Evolutionary conservation across 2,888 invertebrate genomes (phyloP).

Genomic region (Epiblema foenella): DNA sequence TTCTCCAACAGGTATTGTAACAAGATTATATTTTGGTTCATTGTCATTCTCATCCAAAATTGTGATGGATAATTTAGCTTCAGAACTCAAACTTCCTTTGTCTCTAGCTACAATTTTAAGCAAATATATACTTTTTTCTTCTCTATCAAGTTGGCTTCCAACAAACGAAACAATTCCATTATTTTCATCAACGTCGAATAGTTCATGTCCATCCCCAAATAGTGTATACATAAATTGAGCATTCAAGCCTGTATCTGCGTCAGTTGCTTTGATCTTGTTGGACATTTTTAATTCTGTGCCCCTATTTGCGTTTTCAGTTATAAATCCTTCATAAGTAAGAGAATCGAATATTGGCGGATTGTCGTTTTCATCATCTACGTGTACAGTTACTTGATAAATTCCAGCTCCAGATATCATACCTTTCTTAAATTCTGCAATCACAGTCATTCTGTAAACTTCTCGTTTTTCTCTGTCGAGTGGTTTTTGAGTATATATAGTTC

Average conservation of each 20-base stretch:
- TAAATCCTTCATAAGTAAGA: constrained; percentile 89
- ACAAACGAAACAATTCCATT: constrained; percentile 86
- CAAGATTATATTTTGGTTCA: constrained; percentile 88
- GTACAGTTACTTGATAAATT: constrained; percentile 91
- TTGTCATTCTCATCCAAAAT: constrained; percentile 94
- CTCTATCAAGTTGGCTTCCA: constrained; percentile 88
- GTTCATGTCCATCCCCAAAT: constrained; percentile 90
- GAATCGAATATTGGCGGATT: constrained; percentile 92
- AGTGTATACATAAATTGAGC: constrained; percentile 88
- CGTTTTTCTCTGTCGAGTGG: constrained; percentile 91
- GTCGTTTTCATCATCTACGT: constrained; percentile 94
- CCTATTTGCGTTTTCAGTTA: constrained; percentile 90
- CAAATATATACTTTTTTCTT: constrained; percentile 87
- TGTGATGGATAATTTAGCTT: constrained; percentile 88
- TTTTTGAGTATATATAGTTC: constrained; percentile 90
- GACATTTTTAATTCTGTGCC: constrained; percentile 89
- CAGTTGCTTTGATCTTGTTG: constrained; percentile 88
- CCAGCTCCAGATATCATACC: constrained; percentile 89
- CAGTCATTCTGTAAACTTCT: constrained; percentile 89
- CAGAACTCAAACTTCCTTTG: constrained; percentile 89
- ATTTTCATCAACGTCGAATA: constrained; percentile 88
- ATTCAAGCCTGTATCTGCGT: constrained; percentile 89
- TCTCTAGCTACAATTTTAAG: constrained; percentile 91
- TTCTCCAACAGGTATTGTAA: constrained; percentile 88
- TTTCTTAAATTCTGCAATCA: constrained; percentile 91